Conservation (phyloP, 2,113 vertebrate genomes). For the Octodon degus region DNA sequence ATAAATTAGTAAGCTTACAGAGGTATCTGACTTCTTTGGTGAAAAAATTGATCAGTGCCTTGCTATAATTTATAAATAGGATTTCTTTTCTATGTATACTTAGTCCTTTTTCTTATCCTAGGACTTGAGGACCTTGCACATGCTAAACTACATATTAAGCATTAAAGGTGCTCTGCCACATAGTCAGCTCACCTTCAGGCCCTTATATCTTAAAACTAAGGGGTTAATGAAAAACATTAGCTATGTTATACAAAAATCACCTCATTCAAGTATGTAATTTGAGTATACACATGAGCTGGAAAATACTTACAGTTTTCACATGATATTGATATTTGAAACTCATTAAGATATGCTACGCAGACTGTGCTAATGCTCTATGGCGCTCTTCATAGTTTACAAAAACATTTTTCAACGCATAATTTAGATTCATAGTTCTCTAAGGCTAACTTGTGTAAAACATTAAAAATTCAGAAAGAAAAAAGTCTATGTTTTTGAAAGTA, state of each 20-base stretch:
- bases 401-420: constrained; percentile 43
- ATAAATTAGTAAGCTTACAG: background rate
- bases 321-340: constrained; percentile 37
- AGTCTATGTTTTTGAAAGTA: constrained; percentile 2
- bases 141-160: background rate
- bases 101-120: background rate
- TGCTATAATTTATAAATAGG: background rate
- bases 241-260: background rate
- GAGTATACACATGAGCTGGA: background rate
- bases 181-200: background rate
- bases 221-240: background rate
- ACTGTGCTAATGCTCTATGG: background rate
- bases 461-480: constrained; percentile 29
- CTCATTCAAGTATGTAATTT: constrained; percentile 2
- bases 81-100: constrained; percentile 25
- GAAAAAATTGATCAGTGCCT: background rate
- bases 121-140: background rate
- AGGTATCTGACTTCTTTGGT: background rate
- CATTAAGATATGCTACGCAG: background rate
- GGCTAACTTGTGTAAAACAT: constrained; percentile 31
- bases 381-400: constrained; percentile 43
- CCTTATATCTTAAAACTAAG: constrained; percentile 25
- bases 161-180: background rate
- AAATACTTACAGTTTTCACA: constrained; percentile 10
- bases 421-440: constrained; percentile 43